Evolutionary conservation across 2,888 invertebrate genomes (phyloP).

Genomic region (Tachystola acroxantha): DNA sequence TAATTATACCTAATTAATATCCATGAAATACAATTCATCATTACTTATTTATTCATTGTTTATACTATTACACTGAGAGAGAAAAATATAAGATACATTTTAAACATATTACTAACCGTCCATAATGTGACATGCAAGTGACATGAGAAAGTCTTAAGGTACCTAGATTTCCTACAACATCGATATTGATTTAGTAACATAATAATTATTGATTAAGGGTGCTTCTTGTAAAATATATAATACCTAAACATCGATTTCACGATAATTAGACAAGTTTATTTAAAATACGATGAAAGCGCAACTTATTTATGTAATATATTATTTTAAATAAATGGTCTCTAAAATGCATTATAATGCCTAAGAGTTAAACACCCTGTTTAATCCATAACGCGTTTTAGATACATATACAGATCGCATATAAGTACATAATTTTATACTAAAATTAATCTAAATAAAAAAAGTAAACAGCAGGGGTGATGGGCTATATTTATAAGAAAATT

Average conservation of each 20-base stretch:
- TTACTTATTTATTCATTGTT: too few relatives aligned
- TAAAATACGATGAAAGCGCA: constrained; percentile 22
- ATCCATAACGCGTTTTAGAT: constrained; percentile 63
- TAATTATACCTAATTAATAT: too few relatives aligned
- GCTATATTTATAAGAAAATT: too few relatives aligned
- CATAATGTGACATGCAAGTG: too few relatives aligned
- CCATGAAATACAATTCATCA: too few relatives aligned
- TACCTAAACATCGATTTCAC: constrained; percentile 35
- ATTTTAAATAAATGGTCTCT: constrained; percentile 18
- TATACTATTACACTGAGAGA: too few relatives aligned
- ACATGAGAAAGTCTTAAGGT: too few relatives aligned
- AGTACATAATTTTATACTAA: background rate
- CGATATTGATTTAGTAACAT: too few relatives aligned
- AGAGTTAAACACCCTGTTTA: constrained; percentile 69
- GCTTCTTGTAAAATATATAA: background rate
- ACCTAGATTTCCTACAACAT: too few relatives aligned
- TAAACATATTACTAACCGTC: too few relatives aligned
- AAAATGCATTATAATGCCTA: constrained; percentile 57
- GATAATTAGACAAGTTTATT: constrained; percentile 8
- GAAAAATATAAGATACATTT: too few relatives aligned
- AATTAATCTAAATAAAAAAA: background rate
- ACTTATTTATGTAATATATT: constrained; percentile 13
- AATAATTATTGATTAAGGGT: constrained; percentile 7
- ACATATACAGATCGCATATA: constrained; percentile 36
- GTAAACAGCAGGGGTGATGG: too few relatives aligned